Evolutionary conservation across 2,888 invertebrate species (phyloP), one percentile per base, ranked within the genome.

Genomic region (Drosophila anceps): DNA sequence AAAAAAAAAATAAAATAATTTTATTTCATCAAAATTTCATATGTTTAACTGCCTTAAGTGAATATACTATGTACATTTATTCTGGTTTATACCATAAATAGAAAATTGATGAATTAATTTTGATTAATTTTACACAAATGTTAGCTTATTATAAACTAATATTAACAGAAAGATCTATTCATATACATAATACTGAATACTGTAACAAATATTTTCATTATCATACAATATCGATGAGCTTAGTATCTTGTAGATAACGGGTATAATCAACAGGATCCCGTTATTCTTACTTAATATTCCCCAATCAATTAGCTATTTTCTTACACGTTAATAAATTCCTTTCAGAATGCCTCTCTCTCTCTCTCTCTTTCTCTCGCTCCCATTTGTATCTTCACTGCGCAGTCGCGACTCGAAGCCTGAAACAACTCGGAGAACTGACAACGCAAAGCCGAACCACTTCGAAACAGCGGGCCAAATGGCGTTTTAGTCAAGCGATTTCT

Each of bases 381-480:
- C 5, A 18, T 13, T 20, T 39, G 50, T 4, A 1, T 13, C 7
- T 53, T 2, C 2, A 2, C 6, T 43, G 78, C 84, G 82, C 82
- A 79, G n/a, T 12, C 39, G 37, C 39, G 39, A 39, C 12, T 7
- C n/a, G 39, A 37, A 54, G 54, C 5, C 15, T 13, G 6, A 9
- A 24, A 5, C 15, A 10, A 24, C 7, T 43, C 37, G 27, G 53
- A 50, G 57, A 66, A 24, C 15, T n/a, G 9, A 12, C 48, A 27
- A 44, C 20, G 0, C 10, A 58, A 74, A 79, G 29, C 46, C 83
- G 83, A 83, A 79, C 86, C 50, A 77, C 65, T 43, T 51, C 9
- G 13, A 58, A 18, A 24, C 4, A 10, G 57, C n/a, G 63, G 88
- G n/a, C 9, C 29, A 73, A 85, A 62, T 70, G 83, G 69, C 88